A percentile compares a stretch with the other conserved stretches of the same genome.
Conservation (phyloP, 2,888 invertebrate species). For the Hedya salicella region DNA sequence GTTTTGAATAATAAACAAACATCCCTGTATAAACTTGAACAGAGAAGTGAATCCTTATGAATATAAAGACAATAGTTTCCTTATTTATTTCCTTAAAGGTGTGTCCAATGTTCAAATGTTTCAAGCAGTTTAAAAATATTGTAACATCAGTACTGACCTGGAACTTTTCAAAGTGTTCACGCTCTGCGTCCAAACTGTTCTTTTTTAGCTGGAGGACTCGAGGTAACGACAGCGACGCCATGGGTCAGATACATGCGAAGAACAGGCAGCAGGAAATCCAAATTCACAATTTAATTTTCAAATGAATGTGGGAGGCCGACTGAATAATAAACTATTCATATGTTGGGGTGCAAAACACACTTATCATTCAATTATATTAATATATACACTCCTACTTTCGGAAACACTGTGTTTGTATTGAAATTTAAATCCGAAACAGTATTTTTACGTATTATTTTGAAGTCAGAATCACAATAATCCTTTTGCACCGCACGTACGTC, state of each 20-base stretch:
- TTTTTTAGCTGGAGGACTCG: constrained; percentile 90
- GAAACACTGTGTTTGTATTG: background rate
- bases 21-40: background rate
- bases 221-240: constrained; percentile 90
- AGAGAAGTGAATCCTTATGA: background rate
- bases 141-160: constrained; percentile 84
- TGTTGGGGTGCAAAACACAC: constrained; percentile 8
- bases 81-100: constrained; percentile 3
- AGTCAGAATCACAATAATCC: constrained; percentile 18
- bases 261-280: constrained; percentile 57
- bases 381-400: constrained; percentile 4
- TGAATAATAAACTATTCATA: constrained; percentile 24
- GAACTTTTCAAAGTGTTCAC: constrained; percentile 93
- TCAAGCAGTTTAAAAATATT: constrained; percentile 26
- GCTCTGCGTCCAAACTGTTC: constrained; percentile 90
- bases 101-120: background rate
- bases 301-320: constrained; percentile 45
- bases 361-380: background rate
- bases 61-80: constrained; percentile 14
- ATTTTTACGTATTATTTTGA: constrained; percentile 24
- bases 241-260: constrained; percentile 75
- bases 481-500: constrained; percentile 7
- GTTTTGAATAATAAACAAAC: background rate
- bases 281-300: constrained; percentile 49
- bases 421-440: constrained; percentile 11